These are phyloP conservation scores for Beris chalybata DNA, from an alignment of 2,888 invertebrate genomes.

Conservation along the genomic window DNA sequence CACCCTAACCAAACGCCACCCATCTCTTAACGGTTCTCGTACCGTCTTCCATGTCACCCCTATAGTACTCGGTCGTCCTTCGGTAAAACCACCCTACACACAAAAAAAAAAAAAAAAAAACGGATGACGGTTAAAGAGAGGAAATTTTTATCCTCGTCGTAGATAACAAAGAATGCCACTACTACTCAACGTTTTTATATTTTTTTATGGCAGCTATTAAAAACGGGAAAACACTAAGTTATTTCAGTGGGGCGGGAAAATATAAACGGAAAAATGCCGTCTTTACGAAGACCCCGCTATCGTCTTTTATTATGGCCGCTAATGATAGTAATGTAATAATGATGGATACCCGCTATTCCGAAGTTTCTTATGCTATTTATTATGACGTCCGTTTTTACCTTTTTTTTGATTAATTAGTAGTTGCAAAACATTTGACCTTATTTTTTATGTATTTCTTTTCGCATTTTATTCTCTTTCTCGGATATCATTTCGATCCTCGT, in stretches of 20 bases:
- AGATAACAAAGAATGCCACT: constrained; percentile 24
- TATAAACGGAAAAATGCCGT: not conserved
- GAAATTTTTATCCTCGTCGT: constrained; percentile 12
- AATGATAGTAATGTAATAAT: constrained; percentile 26
- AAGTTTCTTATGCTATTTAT: constrained; percentile 13
- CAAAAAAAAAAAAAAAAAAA: not conserved
- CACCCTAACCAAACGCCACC: not conserved
- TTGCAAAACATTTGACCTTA: constrained; percentile 30
- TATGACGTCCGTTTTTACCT: constrained; percentile 21
- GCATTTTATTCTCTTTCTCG: constrained; percentile 5
- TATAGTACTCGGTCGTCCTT: constrained; percentile 2
- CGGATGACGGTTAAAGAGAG: constrained; percentile 1
- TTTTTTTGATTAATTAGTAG: constrained; percentile 29
- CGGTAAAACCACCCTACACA: not conserved
- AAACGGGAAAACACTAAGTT: constrained; percentile 1
- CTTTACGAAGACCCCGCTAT: constrained; percentile 2
- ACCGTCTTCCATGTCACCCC: not conserved
- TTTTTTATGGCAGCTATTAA: constrained; percentile 28
- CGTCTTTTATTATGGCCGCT: constrained; percentile 26
- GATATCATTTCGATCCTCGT: not conserved
- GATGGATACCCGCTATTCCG: constrained; percentile 18
- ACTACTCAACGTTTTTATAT: constrained; percentile 17
- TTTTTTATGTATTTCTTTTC: constrained; percentile 29
- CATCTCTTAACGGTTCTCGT: not conserved
- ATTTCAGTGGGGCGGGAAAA: not conserved